phyloP scores from a whole-genome alignment of 2,797 vertebrate genomes.

The Gallinago stenura region DNA sequence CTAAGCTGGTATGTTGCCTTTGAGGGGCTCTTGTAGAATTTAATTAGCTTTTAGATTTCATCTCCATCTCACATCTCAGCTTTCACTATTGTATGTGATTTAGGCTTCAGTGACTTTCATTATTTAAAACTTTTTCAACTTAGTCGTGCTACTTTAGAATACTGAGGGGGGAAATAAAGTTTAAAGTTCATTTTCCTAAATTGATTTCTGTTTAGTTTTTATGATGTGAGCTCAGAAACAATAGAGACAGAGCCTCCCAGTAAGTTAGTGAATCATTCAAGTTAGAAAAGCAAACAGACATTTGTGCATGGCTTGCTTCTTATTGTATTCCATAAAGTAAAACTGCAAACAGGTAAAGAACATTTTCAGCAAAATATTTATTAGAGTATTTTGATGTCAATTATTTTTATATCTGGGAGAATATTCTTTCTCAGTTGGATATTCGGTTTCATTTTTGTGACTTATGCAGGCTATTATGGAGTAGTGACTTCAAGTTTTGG shows the following conservation, averaged over 20 bases:
- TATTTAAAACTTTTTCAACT: constrained; percentile 73
- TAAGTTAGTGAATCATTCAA: constrained; percentile 51
- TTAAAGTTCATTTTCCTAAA: constrained; percentile 66
- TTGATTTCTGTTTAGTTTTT: constrained; percentile 69
- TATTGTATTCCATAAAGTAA: constrained; percentile 44
- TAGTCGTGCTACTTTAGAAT: constrained; percentile 40
- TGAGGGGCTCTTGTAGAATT: constrained; percentile 76
- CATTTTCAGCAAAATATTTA: constrained; percentile 42
- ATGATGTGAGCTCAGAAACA: constrained; percentile 52
- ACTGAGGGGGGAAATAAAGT: constrained; percentile 7
- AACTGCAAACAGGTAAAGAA: constrained; percentile 59
- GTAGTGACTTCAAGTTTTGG: constrained; percentile 30
- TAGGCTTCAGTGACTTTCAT: constrained; percentile 76
- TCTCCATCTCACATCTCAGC: constrained; percentile 66
- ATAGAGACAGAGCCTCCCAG: background rate
- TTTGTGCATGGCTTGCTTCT: constrained; percentile 55
- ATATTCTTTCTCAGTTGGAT: background rate
- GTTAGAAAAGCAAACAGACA: constrained; percentile 60
- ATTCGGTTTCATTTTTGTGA: background rate
- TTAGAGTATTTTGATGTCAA: constrained; percentile 3
- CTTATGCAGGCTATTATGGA: constrained; percentile 21
- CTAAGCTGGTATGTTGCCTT: constrained; percentile 76
- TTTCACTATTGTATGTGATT: constrained; percentile 74
- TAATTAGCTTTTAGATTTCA: constrained; percentile 82
- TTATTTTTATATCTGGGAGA: constrained; percentile 17